Evolutionary conservation across 2,797 vertebrate species (phyloP).

Genomic region (Bufotes viridis): DNA sequence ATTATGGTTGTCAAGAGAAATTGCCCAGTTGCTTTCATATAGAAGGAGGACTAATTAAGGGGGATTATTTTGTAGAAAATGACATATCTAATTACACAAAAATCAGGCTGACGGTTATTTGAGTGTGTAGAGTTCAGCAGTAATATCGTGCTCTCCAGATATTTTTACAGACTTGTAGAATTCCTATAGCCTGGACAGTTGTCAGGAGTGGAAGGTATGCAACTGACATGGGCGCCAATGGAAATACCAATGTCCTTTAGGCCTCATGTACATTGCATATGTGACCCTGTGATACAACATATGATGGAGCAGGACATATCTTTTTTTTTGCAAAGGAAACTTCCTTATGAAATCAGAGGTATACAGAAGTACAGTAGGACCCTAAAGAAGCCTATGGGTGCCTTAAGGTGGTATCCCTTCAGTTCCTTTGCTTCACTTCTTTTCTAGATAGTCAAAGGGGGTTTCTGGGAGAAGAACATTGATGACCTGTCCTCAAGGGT

Average conservation of each 20-base stretch:
- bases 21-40: slow-evolving; percentile 34
- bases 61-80: slow-evolving; percentile 39
- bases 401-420: too few species aligned
- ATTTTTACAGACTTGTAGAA: neutral
- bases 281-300: neutral
- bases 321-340: neutral
- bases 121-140: neutral
- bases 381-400: too few species aligned
- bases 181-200: slow-evolving; percentile 2
- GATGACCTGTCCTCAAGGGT: too few species aligned
- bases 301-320: neutral
- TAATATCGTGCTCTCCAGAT: neutral
- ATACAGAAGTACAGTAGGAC: too few species aligned
- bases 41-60: slow-evolving; percentile 40
- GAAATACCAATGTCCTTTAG: neutral
- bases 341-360: too few species aligned
- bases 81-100: slow-evolving; percentile 25
- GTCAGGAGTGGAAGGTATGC: neutral
- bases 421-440: too few species aligned
- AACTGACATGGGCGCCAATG: neutral
- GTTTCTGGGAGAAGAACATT: too few species aligned
- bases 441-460: too few species aligned
- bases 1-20: slow-evolving; percentile 34
- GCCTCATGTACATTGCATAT: neutral
- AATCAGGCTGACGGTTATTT: neutral